A percentile compares a stretch with the other conserved stretches of the same genome.
These are phyloP conservation scores for Paelopatides confundens DNA, from an alignment of 53 echinoderm and acorn worm species.

Conservation along the genomic window DNA sequence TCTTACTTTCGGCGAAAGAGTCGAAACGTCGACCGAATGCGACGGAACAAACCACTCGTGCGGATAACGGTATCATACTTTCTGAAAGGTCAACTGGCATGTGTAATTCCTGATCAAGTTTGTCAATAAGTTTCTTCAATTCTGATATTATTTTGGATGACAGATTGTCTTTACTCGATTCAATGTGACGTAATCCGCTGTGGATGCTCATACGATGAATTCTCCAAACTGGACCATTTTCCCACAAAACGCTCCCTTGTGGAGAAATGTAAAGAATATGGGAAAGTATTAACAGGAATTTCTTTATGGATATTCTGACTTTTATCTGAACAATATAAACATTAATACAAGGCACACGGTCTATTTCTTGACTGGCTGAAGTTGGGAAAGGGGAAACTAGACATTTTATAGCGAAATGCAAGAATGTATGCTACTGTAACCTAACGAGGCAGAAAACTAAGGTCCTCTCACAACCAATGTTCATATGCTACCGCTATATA, in stretches of 20 bases:
- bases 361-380: no score
- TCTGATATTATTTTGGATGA: background rate
- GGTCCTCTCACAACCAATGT: no score
- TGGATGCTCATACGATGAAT: constrained; percentile 42
- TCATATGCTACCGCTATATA: no score
- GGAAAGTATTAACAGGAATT: no score
- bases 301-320: no score
- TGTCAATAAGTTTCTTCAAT: background rate
- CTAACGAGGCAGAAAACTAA: no score
- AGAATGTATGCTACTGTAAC: no score
- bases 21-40: constrained; percentile 53
- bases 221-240: constrained; percentile 56
- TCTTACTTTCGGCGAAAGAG: background rate
- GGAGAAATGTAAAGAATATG: no score
- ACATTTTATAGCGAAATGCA: no score
- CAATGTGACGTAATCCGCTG: constrained; percentile 36
- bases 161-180: constrained; percentile 6
- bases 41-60: constrained; percentile 42
- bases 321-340: no score
- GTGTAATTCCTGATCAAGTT: background rate
- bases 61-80: background rate
- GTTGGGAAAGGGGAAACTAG: no score
- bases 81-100: background rate
- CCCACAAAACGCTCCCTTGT: constrained; percentile 67
- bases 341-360: no score